These are phyloP conservation scores for Diarsia dahlii DNA, from an alignment of 2,888 invertebrate genomes.

Conservation along the genomic window DNA sequence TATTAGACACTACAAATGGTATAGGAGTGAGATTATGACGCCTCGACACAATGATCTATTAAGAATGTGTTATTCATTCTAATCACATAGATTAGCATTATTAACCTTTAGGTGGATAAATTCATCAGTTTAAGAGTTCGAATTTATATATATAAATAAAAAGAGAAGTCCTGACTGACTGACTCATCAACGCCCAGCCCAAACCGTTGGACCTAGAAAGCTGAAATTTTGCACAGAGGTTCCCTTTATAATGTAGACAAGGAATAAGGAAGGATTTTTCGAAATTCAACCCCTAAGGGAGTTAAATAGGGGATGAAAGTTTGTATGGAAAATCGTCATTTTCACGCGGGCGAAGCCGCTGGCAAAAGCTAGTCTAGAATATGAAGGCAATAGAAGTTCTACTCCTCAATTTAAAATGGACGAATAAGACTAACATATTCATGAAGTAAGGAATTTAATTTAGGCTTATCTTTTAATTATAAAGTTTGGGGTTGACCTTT, in stretches of 20 bases:
- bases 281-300: no score
- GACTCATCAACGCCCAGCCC: no score
- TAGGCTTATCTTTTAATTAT: background rate
- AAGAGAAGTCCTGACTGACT: no score
- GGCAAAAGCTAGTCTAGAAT: no score
- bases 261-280: no score
- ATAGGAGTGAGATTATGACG: slow-evolving; percentile 57
- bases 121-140: background rate
- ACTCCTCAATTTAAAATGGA: background rate
- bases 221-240: no score
- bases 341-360: no score
- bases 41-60: slow-evolving; percentile 40
- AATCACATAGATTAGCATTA: slow-evolving; percentile 11
- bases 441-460: background rate
- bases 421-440: background rate
- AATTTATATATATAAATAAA: no score
- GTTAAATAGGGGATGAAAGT: no score
- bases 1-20: slow-evolving; percentile 67
- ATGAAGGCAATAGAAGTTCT: background rate
- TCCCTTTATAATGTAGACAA: no score
- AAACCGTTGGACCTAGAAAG: no score
- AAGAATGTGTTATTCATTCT: slow-evolving; percentile 35
- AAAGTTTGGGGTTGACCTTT: slow-evolving; percentile 4
- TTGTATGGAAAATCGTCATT: no score
- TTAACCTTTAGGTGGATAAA: background rate